Conservation (phyloP, 1,140 invertebrate species). For the Dryas iulia region DNA sequence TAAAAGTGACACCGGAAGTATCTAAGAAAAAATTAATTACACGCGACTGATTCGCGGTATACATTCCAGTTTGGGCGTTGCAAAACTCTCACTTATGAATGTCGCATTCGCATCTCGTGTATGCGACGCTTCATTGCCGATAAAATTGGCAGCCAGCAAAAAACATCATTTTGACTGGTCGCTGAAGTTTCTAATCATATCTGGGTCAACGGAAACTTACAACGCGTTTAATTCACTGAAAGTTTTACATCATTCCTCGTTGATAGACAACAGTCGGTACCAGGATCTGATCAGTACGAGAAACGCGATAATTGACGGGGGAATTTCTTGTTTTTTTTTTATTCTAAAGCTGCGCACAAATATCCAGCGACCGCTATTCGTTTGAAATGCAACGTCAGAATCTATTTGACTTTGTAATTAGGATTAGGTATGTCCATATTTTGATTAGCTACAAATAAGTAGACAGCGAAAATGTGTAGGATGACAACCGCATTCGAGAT, state of each 20-base stretch:
- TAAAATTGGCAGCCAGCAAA: slow-evolving; percentile 69
- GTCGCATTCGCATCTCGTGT: slow-evolving; percentile 73
- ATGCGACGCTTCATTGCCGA: slow-evolving; percentile 63
- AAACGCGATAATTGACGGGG: slow-evolving; percentile 47
- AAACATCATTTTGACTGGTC: slow-evolving; percentile 73
- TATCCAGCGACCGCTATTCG: slow-evolving; percentile 47
- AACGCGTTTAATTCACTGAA: slow-evolving; percentile 63
- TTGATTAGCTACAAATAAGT: slow-evolving; percentile 23
- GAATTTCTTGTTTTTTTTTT: slow-evolving; percentile 44
- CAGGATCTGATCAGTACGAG: slow-evolving; percentile 63
- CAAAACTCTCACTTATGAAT: slow-evolving; percentile 77
- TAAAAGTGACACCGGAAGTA: slow-evolving; percentile 52
- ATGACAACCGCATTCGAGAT: slow-evolving; percentile 64
- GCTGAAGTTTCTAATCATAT: slow-evolving; percentile 74
- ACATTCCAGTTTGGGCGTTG: slow-evolving; percentile 74
- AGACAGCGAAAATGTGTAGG: slow-evolving; percentile 61
- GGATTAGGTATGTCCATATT: slow-evolving; percentile 43
- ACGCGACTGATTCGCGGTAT: slow-evolving; percentile 48
- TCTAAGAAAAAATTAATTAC: slow-evolving; percentile 67
- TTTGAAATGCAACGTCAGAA: slow-evolving; percentile 57
- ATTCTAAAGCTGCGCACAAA: slow-evolving; percentile 44
- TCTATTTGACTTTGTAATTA: slow-evolving; percentile 60
- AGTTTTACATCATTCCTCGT: slow-evolving; percentile 72
- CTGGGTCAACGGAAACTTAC: slow-evolving; percentile 76
- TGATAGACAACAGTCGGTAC: slow-evolving; percentile 58